Evolutionary conservation across 1,140 invertebrate genomes (phyloP).

Genomic region (Gonioctena quinquepunctata): DNA sequence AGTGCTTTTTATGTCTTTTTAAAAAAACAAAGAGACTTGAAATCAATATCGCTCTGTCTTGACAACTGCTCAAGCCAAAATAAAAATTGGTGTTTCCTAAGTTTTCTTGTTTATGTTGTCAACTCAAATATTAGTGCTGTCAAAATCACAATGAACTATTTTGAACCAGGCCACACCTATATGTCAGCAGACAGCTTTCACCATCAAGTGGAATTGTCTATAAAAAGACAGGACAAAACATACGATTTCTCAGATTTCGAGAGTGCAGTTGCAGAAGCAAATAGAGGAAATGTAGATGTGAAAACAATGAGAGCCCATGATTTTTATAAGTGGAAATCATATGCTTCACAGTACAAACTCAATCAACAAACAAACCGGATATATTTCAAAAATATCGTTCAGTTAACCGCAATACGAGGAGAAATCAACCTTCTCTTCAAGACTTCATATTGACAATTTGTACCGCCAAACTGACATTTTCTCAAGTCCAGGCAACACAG

Average conservation of each 20-base stretch:
- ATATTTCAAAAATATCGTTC: no score
- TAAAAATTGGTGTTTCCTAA: slow-evolving; percentile 18
- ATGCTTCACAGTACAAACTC: no score
- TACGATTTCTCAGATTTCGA: slow-evolving; percentile 12
- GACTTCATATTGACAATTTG: no score
- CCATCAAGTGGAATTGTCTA: slow-evolving; percentile 15
- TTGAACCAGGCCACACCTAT: slow-evolving; percentile 23
- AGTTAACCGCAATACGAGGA: no score
- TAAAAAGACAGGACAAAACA: background rate
- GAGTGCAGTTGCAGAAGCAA: background rate
- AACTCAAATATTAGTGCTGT: background rate
- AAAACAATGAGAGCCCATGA: no score
- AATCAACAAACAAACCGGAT: no score
- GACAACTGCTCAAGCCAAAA: slow-evolving; percentile 42
- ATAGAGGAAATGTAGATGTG: no score
- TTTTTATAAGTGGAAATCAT: no score
- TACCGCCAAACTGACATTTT: no score
- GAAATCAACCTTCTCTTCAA: no score
- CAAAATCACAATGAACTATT: slow-evolving; percentile 16
- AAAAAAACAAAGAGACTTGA: slow-evolving; percentile 7
- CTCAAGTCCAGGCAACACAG: no score
- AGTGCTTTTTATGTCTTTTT: slow-evolving; percentile 36
- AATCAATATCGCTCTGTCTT: slow-evolving; percentile 24
- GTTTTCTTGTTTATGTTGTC: slow-evolving; percentile 32
- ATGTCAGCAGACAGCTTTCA: slow-evolving; percentile 14